phyloP scores from a whole-genome alignment of 2,888 invertebrate genomes.

The Eilema caniola region DNA sequence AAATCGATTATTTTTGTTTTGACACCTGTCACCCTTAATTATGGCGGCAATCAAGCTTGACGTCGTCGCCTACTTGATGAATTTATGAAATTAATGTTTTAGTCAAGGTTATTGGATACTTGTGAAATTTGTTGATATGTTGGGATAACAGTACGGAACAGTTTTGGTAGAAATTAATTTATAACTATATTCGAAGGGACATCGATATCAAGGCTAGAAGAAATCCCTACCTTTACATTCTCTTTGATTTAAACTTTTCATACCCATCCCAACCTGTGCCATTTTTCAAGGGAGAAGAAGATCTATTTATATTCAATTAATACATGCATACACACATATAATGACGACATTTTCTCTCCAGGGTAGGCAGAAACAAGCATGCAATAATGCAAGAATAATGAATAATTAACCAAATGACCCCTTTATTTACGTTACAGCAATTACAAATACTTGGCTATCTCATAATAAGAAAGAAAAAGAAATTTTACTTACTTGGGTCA shows the following conservation, averaged over 20 bases:
- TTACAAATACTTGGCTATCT: background rate
- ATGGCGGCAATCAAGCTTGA: conserved; percentile 17
- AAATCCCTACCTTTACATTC: too few relatives aligned
- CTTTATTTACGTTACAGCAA: background rate
- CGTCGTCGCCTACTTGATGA: background rate
- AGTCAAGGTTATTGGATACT: background rate
- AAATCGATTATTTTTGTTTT: conserved; percentile 30
- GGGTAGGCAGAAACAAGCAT: too few relatives aligned
- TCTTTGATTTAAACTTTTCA: too few relatives aligned
- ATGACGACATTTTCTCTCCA: too few relatives aligned
- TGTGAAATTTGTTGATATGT: background rate
- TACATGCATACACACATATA: too few relatives aligned
- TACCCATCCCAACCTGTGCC: too few relatives aligned
- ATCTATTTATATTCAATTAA: too few relatives aligned
- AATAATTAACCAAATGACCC: background rate
- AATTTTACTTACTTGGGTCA: conserved; percentile 17
- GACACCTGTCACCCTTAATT: conserved; percentile 37
- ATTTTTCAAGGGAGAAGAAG: too few relatives aligned
- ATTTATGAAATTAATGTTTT: conserved; percentile 8
- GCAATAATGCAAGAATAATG: too few relatives aligned
- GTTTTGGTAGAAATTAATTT: too few relatives aligned
- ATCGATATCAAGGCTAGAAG: too few relatives aligned
- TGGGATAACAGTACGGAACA: background rate
- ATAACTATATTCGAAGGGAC: too few relatives aligned
- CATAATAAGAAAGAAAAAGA: conserved; percentile 14